A percentile compares a stretch with the other conserved stretches of the same genome.
These are phyloP conservation scores for Caenorhabditis remanei DNA, from an alignment of 1,140 invertebrate species.

Conservation along the genomic window DNA sequence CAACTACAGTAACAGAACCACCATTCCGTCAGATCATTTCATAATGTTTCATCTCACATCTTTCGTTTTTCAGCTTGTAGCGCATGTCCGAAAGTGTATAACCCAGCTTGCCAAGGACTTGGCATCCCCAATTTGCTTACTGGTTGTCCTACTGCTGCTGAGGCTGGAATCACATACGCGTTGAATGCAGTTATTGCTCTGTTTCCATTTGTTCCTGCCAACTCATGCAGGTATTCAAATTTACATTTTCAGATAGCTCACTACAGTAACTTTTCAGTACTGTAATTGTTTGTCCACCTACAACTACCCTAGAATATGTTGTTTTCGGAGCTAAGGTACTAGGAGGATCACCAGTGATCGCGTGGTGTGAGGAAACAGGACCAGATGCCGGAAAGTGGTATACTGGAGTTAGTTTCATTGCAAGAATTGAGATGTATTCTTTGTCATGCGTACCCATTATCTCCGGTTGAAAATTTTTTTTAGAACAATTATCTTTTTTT, in stretches of 20 bases:
- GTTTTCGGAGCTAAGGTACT: not conserved
- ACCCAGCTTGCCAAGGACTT: not conserved
- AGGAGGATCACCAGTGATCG: not conserved
- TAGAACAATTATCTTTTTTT: too few relatives aligned
- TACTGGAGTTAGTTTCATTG: not conserved
- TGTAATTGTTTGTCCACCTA: not conserved
- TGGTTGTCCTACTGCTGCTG: not conserved
- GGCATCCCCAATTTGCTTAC: not conserved
- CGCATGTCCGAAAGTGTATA: not conserved
- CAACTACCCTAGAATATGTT: not conserved
- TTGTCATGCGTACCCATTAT: not conserved
- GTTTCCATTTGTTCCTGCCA: not conserved
- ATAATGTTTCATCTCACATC: not conserved
- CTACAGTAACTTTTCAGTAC: not conserved
- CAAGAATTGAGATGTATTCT: not conserved
- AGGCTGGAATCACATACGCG: not conserved
- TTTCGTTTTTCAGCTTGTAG: not conserved
- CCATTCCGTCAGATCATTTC: not conserved
- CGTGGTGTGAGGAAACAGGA: not conserved
- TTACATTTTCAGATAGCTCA: not conserved
- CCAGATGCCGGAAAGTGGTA: not conserved
- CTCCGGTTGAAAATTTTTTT: not conserved
- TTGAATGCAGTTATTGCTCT: not conserved
- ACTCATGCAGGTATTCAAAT: not conserved
- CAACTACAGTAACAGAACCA: conserved; percentile 11